Percentiles rank a stretch among this genome's conserved stretches.
Evolutionary conservation across 1,140 invertebrate genomes (phyloP).

Genomic region (Halyomorpha halys): DNA sequence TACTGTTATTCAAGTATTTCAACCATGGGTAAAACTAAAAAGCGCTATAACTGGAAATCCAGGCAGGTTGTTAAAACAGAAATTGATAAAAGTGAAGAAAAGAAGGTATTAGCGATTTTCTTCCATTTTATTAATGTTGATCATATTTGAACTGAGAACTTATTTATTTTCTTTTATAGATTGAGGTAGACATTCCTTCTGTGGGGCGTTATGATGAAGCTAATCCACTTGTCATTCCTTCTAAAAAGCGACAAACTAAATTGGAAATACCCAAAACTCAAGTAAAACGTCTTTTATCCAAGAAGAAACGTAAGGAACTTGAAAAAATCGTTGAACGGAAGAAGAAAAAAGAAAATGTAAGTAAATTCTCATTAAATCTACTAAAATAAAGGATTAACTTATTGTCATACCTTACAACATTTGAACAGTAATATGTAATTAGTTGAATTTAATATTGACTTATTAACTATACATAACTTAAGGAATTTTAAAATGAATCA

Average conservation of each 20-base stretch:
- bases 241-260: constrained; percentile 68
- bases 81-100: constrained; percentile 55
- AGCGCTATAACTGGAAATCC: constrained; percentile 65
- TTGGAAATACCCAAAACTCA: constrained; percentile 44
- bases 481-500: too few species aligned
- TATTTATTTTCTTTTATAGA: constrained; percentile 39
- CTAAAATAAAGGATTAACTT: too few species aligned
- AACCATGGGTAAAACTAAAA: constrained; percentile 37
- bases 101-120: constrained; percentile 45
- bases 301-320: constrained; percentile 74
- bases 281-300: constrained; percentile 60
- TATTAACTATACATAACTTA: too few species aligned
- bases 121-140: background rate
- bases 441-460: too few species aligned
- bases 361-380: constrained; percentile 27
- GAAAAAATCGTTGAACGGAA: constrained; percentile 80
- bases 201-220: constrained; percentile 54
- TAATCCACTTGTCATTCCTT: constrained; percentile 71
- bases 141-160: background rate
- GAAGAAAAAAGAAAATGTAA: constrained; percentile 78
- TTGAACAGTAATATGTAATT: too few species aligned
- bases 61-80: constrained; percentile 53
- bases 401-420: too few species aligned
- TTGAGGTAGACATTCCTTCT: constrained; percentile 48
- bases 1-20: background rate